Conservation (phyloP, 2,113 vertebrate genomes). For the Azemiops feae region DNA sequence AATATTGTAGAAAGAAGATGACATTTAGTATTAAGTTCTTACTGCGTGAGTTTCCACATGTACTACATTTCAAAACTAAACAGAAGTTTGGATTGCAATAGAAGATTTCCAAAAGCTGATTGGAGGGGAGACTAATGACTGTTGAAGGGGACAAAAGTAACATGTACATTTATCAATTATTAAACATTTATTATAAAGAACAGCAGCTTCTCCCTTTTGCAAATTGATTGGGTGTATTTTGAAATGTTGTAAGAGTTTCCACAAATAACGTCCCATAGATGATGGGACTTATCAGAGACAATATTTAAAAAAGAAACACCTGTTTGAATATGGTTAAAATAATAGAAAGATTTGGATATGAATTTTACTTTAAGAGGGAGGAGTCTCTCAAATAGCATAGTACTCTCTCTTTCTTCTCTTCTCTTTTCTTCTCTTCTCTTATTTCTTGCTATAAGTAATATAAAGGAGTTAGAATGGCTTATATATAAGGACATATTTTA, state of each 20-base stretch:
- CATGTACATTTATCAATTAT: conserved; percentile 46
- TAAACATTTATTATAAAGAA: conserved; percentile 32
- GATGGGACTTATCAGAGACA: too few relatives aligned
- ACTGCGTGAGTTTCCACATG: conserved; percentile 58
- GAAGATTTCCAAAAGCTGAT: conserved; percentile 56
- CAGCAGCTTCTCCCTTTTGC: background rate
- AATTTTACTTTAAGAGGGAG: too few relatives aligned
- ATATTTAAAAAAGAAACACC: too few relatives aligned
- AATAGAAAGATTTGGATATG: too few relatives aligned
- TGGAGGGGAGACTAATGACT: conserved; percentile 31
- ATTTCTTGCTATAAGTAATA: too few relatives aligned
- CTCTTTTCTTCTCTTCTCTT: too few relatives aligned
- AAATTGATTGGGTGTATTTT: conserved; percentile 9
- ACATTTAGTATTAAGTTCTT: conserved; percentile 63
- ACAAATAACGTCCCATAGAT: background rate
- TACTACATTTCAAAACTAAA: conserved; percentile 62
- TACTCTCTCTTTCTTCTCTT: too few relatives aligned
- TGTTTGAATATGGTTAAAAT: too few relatives aligned
- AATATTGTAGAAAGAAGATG: conserved; percentile 13
- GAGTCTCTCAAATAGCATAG: too few relatives aligned
- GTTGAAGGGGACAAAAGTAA: conserved; percentile 51
- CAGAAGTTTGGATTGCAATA: conserved; percentile 56
- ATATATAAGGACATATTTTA: too few relatives aligned
- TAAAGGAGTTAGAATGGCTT: too few relatives aligned
- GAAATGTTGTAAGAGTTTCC: background rate